Percentiles rank a stretch among this genome's conserved stretches.
These are phyloP conservation scores for Patella ulyssiponensis DNA, from an alignment of 2,888 invertebrate genomes.

Conservation along the genomic window DNA sequence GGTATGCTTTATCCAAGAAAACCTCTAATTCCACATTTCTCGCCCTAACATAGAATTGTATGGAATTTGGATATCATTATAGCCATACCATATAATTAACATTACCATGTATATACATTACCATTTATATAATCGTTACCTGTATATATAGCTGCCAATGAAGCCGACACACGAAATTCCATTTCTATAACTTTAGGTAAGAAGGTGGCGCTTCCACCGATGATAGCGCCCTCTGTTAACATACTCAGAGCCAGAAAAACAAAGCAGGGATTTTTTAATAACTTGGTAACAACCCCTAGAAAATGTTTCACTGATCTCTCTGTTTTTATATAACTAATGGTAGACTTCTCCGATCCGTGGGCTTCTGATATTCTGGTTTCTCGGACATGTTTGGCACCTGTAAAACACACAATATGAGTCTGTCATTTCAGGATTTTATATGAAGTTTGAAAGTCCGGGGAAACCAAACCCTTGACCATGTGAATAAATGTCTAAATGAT, in stretches of 20 bases:
- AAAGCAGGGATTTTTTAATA: slow-evolving; percentile 70
- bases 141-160: slow-evolving; percentile 79
- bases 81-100: background rate
- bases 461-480: background rate
- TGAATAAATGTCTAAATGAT: background rate
- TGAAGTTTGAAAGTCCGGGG: background rate
- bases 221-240: slow-evolving; percentile 75
- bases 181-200: slow-evolving; percentile 84
- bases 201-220: slow-evolving; percentile 79
- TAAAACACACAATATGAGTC: slow-evolving; percentile 13
- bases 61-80: no score
- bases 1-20: no score
- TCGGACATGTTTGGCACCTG: slow-evolving; percentile 52
- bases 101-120: background rate
- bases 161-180: slow-evolving; percentile 80
- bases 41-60: no score
- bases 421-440: background rate
- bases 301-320: slow-evolving; percentile 25
- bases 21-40: no score
- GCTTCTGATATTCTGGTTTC: slow-evolving; percentile 51
- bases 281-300: slow-evolving; percentile 40
- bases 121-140: slow-evolving; percentile 72
- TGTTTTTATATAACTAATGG: slow-evolving; percentile 18
- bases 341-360: slow-evolving; percentile 37
- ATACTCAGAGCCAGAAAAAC: slow-evolving; percentile 79